Percentiles rank a stretch among this genome's conserved stretches.
Conservation (phyloP, 2,888 invertebrate species). For the Hemithea aestivaria region DNA sequence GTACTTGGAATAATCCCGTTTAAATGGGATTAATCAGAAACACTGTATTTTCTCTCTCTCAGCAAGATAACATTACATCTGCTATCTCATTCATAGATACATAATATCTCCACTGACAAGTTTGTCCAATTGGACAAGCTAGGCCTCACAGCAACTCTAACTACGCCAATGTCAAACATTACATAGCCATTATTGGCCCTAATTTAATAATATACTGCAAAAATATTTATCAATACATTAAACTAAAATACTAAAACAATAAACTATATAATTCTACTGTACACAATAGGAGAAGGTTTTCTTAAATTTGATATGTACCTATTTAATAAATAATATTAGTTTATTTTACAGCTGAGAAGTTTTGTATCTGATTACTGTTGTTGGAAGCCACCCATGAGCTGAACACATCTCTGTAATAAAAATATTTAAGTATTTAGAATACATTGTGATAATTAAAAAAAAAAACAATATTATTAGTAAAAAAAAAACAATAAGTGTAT, state of each 20-base stretch:
- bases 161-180: too few species aligned
- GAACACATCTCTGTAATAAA: slow-evolving; percentile 89
- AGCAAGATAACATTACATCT: too few species aligned
- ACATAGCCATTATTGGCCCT: too few species aligned
- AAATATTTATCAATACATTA: slow-evolving; percentile 9
- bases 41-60: too few species aligned
- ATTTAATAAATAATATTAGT: slow-evolving; percentile 20
- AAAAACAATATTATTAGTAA: too few species aligned
- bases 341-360: slow-evolving; percentile 89
- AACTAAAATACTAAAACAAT: slow-evolving; percentile 5
- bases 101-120: too few species aligned
- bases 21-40: too few species aligned
- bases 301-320: slow-evolving; percentile 54
- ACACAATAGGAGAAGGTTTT: slow-evolving; percentile 28
- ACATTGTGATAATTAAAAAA: background rate
- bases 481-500: too few species aligned
- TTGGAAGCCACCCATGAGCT: slow-evolving; percentile 93
- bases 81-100: too few species aligned
- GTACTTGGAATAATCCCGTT: too few species aligned
- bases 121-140: too few species aligned
- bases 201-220: background rate
- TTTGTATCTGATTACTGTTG: slow-evolving; percentile 88
- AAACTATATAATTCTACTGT: slow-evolving; percentile 21
- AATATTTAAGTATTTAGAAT: slow-evolving; percentile 27
- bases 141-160: too few species aligned